phyloP scores from a whole-genome alignment of 2,797 vertebrate genomes.

The Echiichthys vipera region DNA sequence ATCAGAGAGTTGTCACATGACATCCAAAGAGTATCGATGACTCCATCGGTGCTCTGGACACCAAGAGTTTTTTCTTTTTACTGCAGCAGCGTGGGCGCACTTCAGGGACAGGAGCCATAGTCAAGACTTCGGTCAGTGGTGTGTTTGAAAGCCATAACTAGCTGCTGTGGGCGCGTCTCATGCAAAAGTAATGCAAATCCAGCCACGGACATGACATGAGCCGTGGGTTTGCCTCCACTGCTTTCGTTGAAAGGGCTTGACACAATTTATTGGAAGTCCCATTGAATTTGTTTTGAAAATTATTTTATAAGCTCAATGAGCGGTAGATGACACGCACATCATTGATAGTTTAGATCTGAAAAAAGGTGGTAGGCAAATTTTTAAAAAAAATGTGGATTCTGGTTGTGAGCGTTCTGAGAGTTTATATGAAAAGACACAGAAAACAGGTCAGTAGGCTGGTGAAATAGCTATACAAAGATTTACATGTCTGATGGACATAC shows the following conservation, averaged over 20 bases:
- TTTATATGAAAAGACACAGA: neutral
- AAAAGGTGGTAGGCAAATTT: neutral
- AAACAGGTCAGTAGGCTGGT: neutral
- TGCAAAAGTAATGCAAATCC: slow-evolving; percentile 79
- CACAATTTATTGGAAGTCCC: neutral
- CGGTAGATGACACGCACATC: rapidly evolving
- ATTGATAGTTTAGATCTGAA: neutral
- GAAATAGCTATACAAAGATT: neutral
- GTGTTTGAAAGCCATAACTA: slow-evolving; percentile 52
- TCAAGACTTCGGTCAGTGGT: slow-evolving; percentile 27
- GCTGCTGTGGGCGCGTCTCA: slow-evolving; percentile 59
- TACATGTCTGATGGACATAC: neutral
- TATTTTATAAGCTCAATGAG: neutral
- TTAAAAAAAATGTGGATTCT: too few relatives aligned
- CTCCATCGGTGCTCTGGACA: neutral
- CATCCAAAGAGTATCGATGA: neutral
- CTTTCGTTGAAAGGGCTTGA: slow-evolving; percentile 1
- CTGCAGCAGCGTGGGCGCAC: slow-evolving; percentile 15
- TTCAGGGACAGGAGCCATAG: slow-evolving; percentile 2
- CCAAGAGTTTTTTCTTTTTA: neutral
- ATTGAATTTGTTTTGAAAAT: slow-evolving; percentile 5
- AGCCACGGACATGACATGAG: neutral
- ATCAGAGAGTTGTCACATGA: neutral
- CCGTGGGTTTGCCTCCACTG: neutral
- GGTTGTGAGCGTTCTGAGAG: too few relatives aligned